These are phyloP conservation scores for Hypothenemus hampei DNA, from an alignment of 1,140 invertebrate species.

Conservation along the genomic window DNA sequence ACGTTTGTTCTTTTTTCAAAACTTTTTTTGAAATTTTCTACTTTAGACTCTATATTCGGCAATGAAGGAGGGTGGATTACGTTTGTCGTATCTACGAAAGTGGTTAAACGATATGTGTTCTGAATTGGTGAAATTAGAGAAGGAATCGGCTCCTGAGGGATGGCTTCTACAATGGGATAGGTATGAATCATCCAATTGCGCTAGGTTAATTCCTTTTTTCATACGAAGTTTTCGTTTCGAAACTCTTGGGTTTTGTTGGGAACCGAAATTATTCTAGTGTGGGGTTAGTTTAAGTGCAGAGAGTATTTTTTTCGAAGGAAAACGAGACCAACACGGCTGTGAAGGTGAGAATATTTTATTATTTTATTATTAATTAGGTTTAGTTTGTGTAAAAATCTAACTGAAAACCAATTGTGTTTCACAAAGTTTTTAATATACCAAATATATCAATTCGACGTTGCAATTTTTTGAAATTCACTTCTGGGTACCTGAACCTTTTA, in stretches of 20 bases:
- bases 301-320: neutral
- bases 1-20: constrained; percentile 9
- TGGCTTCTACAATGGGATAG: constrained; percentile 73
- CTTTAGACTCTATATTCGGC: constrained; percentile 59
- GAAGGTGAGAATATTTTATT: constrained; percentile 15
- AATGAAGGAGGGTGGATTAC: constrained; percentile 56
- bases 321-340: constrained; percentile 16
- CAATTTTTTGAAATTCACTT: too few relatives aligned
- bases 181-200: constrained; percentile 48
- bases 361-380: neutral
- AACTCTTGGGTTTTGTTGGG: neutral
- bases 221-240: neutral
- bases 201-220: neutral
- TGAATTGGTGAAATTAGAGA: constrained; percentile 56
- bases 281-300: constrained; percentile 2
- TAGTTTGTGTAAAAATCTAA: too few relatives aligned
- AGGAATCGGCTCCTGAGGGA: constrained; percentile 59
- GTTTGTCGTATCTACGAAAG: constrained; percentile 53
- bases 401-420: too few relatives aligned
- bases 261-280: constrained; percentile 7
- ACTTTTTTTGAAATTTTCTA: constrained; percentile 7
- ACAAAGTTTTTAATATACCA: too few relatives aligned
- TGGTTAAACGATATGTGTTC: constrained; percentile 56
- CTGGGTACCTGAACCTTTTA: too few relatives aligned
- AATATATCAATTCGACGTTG: too few relatives aligned